These are phyloP conservation scores for Procambarus virginalis DNA, from an alignment of 1,140 invertebrate genomes.

Conservation along the genomic window DNA sequence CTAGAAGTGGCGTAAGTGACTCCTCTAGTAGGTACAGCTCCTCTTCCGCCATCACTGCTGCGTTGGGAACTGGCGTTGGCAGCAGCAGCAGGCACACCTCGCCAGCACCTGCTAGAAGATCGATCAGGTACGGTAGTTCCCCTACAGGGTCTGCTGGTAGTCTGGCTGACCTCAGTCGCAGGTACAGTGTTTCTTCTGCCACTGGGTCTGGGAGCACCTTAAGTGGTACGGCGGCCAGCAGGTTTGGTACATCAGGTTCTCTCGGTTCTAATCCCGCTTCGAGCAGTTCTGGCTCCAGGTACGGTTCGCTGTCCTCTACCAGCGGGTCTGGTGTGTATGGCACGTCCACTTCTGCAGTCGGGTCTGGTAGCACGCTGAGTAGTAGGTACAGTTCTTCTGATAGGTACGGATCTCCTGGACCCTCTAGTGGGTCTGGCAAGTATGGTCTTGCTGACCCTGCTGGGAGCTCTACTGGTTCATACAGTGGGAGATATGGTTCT, in stretches of 20 bases:
- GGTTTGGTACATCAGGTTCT: constrained; percentile 2
- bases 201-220: not conserved
- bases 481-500: not conserved
- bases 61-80: not conserved
- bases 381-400: not conserved
- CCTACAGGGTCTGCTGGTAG: constrained; percentile 6
- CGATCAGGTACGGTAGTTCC: constrained; percentile 14
- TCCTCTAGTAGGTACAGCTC: constrained; percentile 1
- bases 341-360: not conserved
- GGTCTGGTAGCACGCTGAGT: not conserved
- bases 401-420: constrained; percentile 7
- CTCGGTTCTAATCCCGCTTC: not conserved
- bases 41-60: not conserved
- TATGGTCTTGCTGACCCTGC: not conserved
- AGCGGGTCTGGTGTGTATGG: not conserved
- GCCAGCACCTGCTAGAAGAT: not conserved
- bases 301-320: not conserved
- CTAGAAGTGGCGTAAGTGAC: not conserved
- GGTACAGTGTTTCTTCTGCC: not conserved
- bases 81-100: constrained; percentile 16
- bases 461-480: not conserved
- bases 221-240: not conserved
- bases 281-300: not conserved
- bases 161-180: constrained; percentile 5
- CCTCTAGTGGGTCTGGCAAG: not conserved